A percentile compares a stretch with the other conserved stretches of the same genome.
phyloP scores from a whole-genome alignment of 2,797 vertebrate genomes.

The Catharus ustulatus region DNA sequence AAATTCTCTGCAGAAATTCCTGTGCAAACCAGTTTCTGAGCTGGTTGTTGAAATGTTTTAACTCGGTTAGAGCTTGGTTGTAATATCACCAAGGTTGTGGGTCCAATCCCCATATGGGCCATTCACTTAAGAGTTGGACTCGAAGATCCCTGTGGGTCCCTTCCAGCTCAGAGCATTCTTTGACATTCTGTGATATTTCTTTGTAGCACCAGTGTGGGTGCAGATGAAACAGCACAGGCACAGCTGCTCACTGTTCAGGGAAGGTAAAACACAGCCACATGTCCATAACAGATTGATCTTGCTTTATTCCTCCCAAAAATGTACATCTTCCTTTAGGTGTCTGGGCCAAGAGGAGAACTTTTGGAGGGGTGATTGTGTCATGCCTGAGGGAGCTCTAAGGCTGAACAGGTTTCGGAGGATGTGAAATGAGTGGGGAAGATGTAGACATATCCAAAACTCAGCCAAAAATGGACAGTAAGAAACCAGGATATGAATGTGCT shows the following conservation, averaged over 20 bases:
- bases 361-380: not conserved
- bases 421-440: not conserved
- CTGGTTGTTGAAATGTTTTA: not conserved
- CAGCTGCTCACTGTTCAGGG: not conserved
- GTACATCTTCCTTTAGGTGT: not conserved
- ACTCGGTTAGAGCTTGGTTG: not conserved
- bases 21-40: not conserved
- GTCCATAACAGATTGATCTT: not conserved
- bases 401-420: not conserved
- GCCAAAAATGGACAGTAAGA: not conserved
- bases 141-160: rapidly evolving
- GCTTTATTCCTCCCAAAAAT: not conserved
- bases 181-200: not conserved
- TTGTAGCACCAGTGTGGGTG: not conserved
- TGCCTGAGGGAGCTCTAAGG: not conserved
- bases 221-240: not conserved
- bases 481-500: not conserved
- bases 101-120: not conserved
- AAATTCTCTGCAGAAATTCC: not conserved
- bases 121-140: too few relatives aligned
- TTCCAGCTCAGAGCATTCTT: not conserved
- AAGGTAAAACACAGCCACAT: rapidly evolving
- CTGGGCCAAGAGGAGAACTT: not conserved
- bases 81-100: not conserved
- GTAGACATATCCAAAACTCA: not conserved